phyloP scores from a whole-genome alignment of 1,140 invertebrate genomes.

The Calephelis virginiensis region DNA sequence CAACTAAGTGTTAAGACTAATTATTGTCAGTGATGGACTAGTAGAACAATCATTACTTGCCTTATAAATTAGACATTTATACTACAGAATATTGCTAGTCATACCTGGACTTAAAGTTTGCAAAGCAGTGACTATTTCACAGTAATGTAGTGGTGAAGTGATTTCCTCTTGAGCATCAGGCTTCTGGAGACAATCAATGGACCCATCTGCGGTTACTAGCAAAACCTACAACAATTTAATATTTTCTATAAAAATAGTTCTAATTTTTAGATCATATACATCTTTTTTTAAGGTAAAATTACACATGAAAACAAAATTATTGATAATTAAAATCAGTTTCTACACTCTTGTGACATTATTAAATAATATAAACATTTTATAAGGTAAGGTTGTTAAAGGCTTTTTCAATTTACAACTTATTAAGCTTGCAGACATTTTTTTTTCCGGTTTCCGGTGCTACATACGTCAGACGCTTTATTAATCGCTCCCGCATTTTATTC shows the following conservation, averaged over 20 bases:
- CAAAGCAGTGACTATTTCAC: conserved; percentile 89
- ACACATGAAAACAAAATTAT: too few species aligned
- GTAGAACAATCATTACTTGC: neutral
- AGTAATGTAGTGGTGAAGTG: conserved; percentile 88
- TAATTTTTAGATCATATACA: too few species aligned
- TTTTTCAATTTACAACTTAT: too few species aligned
- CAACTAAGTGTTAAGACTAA: neutral
- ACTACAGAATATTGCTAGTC: neutral
- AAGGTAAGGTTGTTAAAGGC: too few species aligned
- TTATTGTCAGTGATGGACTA: neutral
- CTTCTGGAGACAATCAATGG: conserved; percentile 90
- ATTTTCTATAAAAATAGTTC: too few species aligned
- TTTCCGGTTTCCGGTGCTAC: too few species aligned
- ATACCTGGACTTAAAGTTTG: conserved; percentile 82
- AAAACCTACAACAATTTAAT: conserved; percentile 55
- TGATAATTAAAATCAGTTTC: neutral
- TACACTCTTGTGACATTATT: too few species aligned
- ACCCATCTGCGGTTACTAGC: conserved; percentile 95
- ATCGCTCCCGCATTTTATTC: too few species aligned
- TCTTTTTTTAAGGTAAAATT: too few species aligned
- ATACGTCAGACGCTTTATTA: too few species aligned
- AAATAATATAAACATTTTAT: too few species aligned
- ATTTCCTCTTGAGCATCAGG: conserved; percentile 92
- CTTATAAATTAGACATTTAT: neutral
- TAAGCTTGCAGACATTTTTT: too few species aligned